phyloP scores from a whole-genome alignment of 2,797 vertebrate species.

The Podarcis lilfordi region DNA sequence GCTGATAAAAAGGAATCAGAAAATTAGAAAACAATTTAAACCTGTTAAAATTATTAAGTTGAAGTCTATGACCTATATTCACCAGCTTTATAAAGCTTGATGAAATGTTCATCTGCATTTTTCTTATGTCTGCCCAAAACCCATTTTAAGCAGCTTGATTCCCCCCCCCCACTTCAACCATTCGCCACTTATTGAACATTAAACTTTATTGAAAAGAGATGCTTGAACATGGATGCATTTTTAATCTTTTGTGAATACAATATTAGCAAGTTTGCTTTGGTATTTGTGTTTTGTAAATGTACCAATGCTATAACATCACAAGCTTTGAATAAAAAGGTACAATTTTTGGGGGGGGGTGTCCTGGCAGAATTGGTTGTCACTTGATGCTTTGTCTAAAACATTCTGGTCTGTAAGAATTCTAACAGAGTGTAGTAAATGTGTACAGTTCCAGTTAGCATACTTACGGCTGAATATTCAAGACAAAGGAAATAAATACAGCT shows the following conservation, averaged over 20 bases:
- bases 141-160: neutral
- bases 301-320: constrained; percentile 35
- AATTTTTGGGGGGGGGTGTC: neutral
- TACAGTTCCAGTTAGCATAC: constrained; percentile 20
- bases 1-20: neutral
- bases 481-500: constrained; percentile 53
- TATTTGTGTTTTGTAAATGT: constrained; percentile 17
- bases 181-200: neutral
- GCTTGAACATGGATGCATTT: neutral
- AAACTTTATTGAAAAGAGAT: neutral
- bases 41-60: neutral
- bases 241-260: constrained; percentile 46
- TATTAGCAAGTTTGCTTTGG: constrained; percentile 22
- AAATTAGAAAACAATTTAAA: neutral
- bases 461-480: constrained; percentile 16
- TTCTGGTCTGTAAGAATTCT: constrained; percentile 28
- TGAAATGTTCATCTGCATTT: neutral
- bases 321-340: neutral
- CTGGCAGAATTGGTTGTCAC: constrained; percentile 30
- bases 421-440: neutral
- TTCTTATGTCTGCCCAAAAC: neutral
- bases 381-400: constrained; percentile 32
- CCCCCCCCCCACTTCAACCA: neutral
- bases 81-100: neutral
- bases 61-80: neutral